Base-by-base conservation (phyloP, 2,113 vertebrate genomes). In the Trogon surrucura region DNA sequence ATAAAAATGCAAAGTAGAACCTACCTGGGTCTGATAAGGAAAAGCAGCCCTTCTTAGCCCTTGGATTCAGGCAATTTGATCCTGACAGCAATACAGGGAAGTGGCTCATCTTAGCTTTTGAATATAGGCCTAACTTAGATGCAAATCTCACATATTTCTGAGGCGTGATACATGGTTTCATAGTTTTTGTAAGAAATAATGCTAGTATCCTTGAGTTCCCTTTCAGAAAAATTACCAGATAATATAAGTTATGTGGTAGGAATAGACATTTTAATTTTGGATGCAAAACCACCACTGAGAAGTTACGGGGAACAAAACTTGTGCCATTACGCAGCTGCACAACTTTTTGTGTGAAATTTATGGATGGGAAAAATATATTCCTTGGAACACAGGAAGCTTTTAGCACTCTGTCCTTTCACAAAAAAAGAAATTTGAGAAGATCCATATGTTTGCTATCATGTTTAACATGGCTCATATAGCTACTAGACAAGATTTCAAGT, bases 191-290 rank as follows among this genome's bases (percentile, higher is more conserved):
- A 44, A 53, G 36, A 62, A 87, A 66, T 72, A 71, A 72, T 36
- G 45, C 41, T 77, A 25, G 34, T 80, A 61, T 48, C 53, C 20
- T 88, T 88, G 54, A 41, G 62, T 77, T 88, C 53, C 11, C 4
- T 51, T 22, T 56, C 69, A 79, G 74, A 72, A 85, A 81, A 80
- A 93, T 80, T 61, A 88, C 41, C 23, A 85, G 54, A 50, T 65
- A 91, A 72, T 18, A 36, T 20, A 62, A 84, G 29, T 48, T 72
- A 53, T 30, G 22, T 53, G 36, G 54, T 72, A 62, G 65, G 29
- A 80, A 62, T 19, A 80, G 61, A 27, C 47, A 54, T 72, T 54
- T 77, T 91, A 67, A 91, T 64, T 64, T 45, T 18, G 85, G 65
- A 69, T 44, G 19, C 36, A 85, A 81, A 93, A 72, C 74, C 54